Evolutionary conservation across 1,140 invertebrate genomes (phyloP).

Genomic region (Metaphire vulgaris): DNA sequence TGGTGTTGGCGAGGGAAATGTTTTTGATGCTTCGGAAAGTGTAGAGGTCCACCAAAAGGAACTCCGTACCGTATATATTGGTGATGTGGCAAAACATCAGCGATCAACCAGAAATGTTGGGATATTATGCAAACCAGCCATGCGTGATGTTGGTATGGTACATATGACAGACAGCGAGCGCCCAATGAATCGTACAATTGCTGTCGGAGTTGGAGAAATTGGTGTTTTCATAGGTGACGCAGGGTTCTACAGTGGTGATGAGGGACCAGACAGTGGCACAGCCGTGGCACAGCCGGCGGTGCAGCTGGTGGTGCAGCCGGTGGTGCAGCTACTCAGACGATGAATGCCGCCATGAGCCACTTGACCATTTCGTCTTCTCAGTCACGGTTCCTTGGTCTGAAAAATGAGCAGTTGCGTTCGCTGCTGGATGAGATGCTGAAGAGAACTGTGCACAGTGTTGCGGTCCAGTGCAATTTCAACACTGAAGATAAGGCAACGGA

Average conservation of each 20-base stretch:
- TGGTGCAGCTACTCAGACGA: slow-evolving; percentile 13
- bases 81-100: slow-evolving; percentile 32
- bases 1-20: slow-evolving; percentile 48
- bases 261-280: too few species aligned
- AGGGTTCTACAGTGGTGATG: neutral
- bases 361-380: slow-evolving; percentile 20
- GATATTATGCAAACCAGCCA: slow-evolving; percentile 42
- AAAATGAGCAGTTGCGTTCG: slow-evolving; percentile 40
- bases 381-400: slow-evolving; percentile 21
- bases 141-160: slow-evolving; percentile 46
- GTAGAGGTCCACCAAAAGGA: slow-evolving; percentile 51
- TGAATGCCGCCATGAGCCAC: slow-evolving; percentile 22
- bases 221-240: slow-evolving; percentile 23
- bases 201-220: slow-evolving; percentile 42
- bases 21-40: slow-evolving; percentile 35
- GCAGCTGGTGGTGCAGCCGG: slow-evolving; percentile 14
- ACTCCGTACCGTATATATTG: slow-evolving; percentile 47
- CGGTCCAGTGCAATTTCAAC: slow-evolving; percentile 38
- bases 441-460: slow-evolving; percentile 43
- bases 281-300: too few species aligned
- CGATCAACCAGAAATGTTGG: slow-evolving; percentile 61
- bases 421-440: slow-evolving; percentile 42
- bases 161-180: slow-evolving; percentile 44
- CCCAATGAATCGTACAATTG: slow-evolving; percentile 40
- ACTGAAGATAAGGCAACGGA: slow-evolving; percentile 26